phyloP scores from a whole-genome alignment of 2,888 invertebrate genomes.

The Mellilla xanthometata region DNA sequence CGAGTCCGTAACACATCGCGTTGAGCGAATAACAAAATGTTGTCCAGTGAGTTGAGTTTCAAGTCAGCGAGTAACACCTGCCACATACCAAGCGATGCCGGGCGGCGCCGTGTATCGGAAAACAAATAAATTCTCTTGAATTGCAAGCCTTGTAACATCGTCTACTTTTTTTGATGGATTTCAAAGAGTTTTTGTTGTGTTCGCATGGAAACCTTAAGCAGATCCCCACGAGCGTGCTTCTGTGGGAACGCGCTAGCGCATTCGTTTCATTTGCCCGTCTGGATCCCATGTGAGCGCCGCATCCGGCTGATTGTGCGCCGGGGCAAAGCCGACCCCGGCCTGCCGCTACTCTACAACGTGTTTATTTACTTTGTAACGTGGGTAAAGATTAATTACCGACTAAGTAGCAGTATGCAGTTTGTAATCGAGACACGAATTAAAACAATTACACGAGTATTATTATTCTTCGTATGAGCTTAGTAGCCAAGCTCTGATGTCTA shows the following conservation, averaged over 20 bases:
- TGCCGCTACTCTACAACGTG: constrained; percentile 37
- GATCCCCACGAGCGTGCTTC: constrained; percentile 63
- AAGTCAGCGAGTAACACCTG: constrained; percentile 62
- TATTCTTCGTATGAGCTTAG: too few relatives aligned
- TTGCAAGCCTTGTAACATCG: constrained; percentile 54
- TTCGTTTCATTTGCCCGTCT: constrained; percentile 70
- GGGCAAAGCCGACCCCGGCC: constrained; percentile 48
- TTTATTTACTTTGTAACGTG: constrained; percentile 59
- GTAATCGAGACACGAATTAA: constrained; percentile 29
- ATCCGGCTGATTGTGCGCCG: constrained; percentile 64
- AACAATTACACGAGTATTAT: constrained; percentile 17
- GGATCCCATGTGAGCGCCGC: constrained; percentile 75
- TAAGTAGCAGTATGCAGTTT: constrained; percentile 10
- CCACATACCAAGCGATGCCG: constrained; percentile 50
- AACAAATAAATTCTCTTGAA: constrained; percentile 60
- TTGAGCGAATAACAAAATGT: constrained; percentile 56
- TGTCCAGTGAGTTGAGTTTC: constrained; percentile 64
- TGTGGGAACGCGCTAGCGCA: constrained; percentile 73
- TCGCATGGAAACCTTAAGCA: constrained; percentile 73
- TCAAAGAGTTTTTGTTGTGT: constrained; percentile 66
- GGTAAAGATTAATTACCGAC: constrained; percentile 43
- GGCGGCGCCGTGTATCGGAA: constrained; percentile 49
- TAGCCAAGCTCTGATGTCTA: too few relatives aligned
- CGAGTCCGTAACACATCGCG: constrained; percentile 39
- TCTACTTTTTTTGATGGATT: constrained; percentile 61